Evolutionary conservation across 1,140 invertebrate genomes (phyloP), one percentile per base, ranked within the genome.

Genomic region (Drosophila repleta): DNA sequence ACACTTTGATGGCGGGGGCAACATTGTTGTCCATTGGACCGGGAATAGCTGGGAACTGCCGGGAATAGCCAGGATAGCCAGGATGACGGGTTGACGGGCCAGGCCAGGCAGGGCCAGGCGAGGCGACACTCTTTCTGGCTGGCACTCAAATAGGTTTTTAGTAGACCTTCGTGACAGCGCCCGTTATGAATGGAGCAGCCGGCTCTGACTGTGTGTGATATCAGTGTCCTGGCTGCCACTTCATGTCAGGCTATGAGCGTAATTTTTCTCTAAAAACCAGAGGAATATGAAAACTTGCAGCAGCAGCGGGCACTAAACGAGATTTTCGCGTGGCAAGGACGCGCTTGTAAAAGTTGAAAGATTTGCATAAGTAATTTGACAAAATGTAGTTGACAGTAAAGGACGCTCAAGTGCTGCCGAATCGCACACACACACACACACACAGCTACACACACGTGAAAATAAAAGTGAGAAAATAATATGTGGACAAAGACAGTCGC

Each of bases 361-460:
- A 88, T 88, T 88, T 88, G 83, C 83, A 88, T 88, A 88, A 88
- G 83, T 88, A 88, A 88, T 88, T 88, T 89, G 79, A 89, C 84
- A 88, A 83, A 88, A 88, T 88, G 83, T 88, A 88, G 83, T 88
- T 88, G 83, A 88, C 83, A 88, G 84, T 83, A 89, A 79, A 88
- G 87, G 78, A 85, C 73, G 68, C 71, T 75, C 52, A 57, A 75
- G 72, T 64, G 61, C 43, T 63, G 71, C 58, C 55, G 62, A 82
- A 72, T 69, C 66, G 67, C 61, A 61, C 67, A 71, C 68, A 84
- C 72, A 55, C 75, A 58, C 63, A 3, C 46, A 4, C 24, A 13
- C 45, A 8, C 49, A 51, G 6, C 29, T 7, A 32, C 46, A 61
- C 49, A 48, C 57, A 62, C n/a, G n/a, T 67, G 51, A 64, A 56